Evolutionary conservation across 1,140 invertebrate genomes (phyloP), one percentile per base, ranked within the genome.

Genomic region (Drosophila ambigua): DNA sequence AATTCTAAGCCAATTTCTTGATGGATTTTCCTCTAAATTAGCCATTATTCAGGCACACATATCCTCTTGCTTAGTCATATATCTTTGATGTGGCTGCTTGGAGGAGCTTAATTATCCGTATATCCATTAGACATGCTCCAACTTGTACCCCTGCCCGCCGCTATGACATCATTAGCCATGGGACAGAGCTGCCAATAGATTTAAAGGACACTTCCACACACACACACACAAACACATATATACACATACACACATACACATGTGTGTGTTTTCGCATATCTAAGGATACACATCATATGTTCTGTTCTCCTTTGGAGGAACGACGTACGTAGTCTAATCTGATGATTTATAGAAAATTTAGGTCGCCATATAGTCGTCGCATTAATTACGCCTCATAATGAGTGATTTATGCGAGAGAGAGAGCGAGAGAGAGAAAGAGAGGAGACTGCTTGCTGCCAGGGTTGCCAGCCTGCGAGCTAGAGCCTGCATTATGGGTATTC

Each of bases 371-470:
- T 58, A 71, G 67, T 71, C 67, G 67, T 71, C 67, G 67, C 67
- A 69, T 71, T 71, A 71, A 69, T 71, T 71, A 71, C 64, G 67
- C 64, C 67, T 71, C 65, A 71, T 71, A 67, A 69, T 71, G 67
- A 71, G 67, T 69, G 67, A 71, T 71, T 71, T 71, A 71, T 71
- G 52, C 64, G 65, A 55, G 44, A 49, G 67, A 13, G 35, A 39
- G 35, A 39, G 11, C 13, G 8, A 5, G 35, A 35, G 31, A 3
- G 28, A 31, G 28, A 8, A 2, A 28, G 26, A 6, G 6, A 28
- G 26, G 35, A 39, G 35, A 39, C 9, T 2, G 31, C 9, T 4
- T 35, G 0, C 28, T 31, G 9, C 9, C 31, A 35, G 9, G 9
- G 31, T 35, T 39, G 35, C 11, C 11, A 39, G 35, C 11, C 35